phyloP scores from a whole-genome alignment of 2,797 vertebrate genomes.

The Sylvilagus floridanus region DNA sequence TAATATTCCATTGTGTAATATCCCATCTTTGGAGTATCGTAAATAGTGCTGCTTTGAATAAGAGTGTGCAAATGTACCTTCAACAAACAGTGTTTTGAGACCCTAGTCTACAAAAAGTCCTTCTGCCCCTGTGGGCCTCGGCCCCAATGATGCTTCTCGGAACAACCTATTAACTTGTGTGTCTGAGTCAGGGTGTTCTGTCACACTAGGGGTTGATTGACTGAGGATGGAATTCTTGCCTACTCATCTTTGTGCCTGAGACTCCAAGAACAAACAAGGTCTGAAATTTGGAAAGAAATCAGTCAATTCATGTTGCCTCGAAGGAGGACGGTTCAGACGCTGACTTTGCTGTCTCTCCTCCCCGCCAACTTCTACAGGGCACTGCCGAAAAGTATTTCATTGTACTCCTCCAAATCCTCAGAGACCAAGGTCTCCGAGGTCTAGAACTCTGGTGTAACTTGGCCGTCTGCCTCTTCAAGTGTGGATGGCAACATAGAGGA shows the following conservation, averaged over 20 bases:
- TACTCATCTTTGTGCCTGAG: fast-evolving
- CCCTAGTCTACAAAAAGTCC: background rate
- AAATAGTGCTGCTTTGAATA: too few species aligned
- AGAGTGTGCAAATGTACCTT: background rate
- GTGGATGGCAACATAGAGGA: background rate
- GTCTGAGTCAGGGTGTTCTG: too few species aligned
- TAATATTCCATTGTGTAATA: fast-evolving
- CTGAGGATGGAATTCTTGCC: background rate
- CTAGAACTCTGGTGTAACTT: background rate
- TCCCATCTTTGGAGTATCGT: background rate
- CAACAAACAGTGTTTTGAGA: background rate
- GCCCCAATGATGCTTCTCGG: background rate
- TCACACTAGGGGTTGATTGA: background rate
- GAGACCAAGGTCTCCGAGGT: slow-evolving; percentile 8
- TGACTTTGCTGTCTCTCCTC: background rate
- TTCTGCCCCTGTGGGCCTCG: background rate
- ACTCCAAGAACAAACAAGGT: background rate
- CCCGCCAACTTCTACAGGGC: background rate
- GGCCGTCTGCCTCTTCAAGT: background rate
- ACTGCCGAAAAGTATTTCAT: background rate
- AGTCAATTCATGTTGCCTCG: fast-evolving
- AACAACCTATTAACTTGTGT: background rate
- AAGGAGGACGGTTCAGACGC: too few species aligned
- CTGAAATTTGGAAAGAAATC: background rate
- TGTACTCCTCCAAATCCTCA: background rate